These are phyloP conservation scores for Meiosimyza decipiens DNA, from an alignment of 2,888 invertebrate species.

Conservation along the genomic window DNA sequence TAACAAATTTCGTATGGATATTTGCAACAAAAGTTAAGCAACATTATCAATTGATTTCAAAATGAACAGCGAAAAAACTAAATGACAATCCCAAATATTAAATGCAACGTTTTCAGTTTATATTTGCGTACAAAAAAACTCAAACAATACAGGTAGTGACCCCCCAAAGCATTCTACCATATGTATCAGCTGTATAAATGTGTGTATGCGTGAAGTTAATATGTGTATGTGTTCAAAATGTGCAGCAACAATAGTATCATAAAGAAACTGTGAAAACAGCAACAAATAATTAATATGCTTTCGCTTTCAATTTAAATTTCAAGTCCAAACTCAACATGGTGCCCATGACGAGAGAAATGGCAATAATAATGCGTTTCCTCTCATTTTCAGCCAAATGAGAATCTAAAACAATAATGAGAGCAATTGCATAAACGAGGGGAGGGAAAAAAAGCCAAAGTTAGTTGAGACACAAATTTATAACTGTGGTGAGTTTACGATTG, in stretches of 20 bases:
- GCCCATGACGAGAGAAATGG: neutral
- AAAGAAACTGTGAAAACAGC: slow-evolving; percentile 5
- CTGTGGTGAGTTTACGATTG: neutral
- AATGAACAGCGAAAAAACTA: too few relatives aligned
- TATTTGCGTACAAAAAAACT: too few relatives aligned
- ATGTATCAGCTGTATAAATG: slow-evolving; percentile 28
- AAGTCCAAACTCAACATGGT: slow-evolving; percentile 5
- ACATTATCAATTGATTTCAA: too few relatives aligned
- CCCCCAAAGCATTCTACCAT: too few relatives aligned
- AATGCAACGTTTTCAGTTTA: too few relatives aligned
- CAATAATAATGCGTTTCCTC: neutral
- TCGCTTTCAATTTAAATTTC: slow-evolving; percentile 38
- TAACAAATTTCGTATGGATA: too few relatives aligned
- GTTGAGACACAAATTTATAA: neutral
- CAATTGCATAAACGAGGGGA: neutral
- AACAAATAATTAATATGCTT: slow-evolving; percentile 39
- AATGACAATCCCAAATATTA: too few relatives aligned
- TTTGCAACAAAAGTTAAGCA: too few relatives aligned
- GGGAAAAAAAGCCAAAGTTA: neutral
- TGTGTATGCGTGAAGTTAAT: neutral
- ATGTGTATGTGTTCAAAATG: slow-evolving; percentile 25
- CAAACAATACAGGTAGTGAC: too few relatives aligned
- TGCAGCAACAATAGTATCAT: neutral
- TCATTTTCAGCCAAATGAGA: neutral
- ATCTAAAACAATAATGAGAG: neutral